Evolutionary conservation across 2,797 vertebrate genomes (phyloP).

Genomic region (Thaleichthys pacificus): DNA sequence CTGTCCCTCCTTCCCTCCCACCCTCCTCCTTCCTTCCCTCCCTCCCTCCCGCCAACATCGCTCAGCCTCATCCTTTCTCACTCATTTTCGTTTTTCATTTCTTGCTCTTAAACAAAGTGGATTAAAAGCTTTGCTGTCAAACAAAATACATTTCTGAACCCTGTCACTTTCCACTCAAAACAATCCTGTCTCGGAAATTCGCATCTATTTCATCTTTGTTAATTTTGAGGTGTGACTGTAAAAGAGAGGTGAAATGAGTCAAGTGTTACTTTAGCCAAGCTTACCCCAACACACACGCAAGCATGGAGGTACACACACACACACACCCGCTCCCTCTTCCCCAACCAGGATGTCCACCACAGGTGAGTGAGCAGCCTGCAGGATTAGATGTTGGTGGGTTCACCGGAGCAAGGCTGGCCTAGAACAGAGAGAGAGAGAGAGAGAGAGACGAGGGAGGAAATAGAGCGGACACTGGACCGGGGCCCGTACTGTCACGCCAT

Average conservation of each 20-base stretch:
- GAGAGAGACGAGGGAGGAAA: constrained; percentile 48
- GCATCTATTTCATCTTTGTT: too few species aligned
- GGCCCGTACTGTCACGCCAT: constrained; percentile 84
- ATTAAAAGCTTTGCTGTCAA: neutral
- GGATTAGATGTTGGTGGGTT: constrained; percentile 78
- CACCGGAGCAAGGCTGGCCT: constrained; percentile 40
- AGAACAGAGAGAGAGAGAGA: constrained; percentile 23
- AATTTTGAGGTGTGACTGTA: too few species aligned
- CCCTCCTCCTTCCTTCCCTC: too few species aligned
- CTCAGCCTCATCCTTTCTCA: constrained; percentile 46
- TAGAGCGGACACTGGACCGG: constrained; percentile 82
- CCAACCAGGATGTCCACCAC: constrained; percentile 39
- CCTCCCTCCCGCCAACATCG: constrained; percentile 26
- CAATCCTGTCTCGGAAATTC: neutral
- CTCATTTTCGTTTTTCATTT: neutral
- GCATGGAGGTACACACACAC: neutral
- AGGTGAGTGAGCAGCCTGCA: constrained; percentile 46
- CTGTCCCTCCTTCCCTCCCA: constrained; percentile 11
- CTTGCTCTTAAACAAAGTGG: neutral
- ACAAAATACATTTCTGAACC: constrained; percentile 16
- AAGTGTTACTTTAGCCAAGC: neutral
- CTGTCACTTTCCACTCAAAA: neutral
- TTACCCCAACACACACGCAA: neutral
- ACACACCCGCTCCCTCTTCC: neutral
- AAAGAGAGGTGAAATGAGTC: too few species aligned